Evolutionary conservation across 64 coral and sea anemone genomes (phyloP), one percentile per base, ranked within the genome.

Genomic region (Acropora tenuis): DNA sequence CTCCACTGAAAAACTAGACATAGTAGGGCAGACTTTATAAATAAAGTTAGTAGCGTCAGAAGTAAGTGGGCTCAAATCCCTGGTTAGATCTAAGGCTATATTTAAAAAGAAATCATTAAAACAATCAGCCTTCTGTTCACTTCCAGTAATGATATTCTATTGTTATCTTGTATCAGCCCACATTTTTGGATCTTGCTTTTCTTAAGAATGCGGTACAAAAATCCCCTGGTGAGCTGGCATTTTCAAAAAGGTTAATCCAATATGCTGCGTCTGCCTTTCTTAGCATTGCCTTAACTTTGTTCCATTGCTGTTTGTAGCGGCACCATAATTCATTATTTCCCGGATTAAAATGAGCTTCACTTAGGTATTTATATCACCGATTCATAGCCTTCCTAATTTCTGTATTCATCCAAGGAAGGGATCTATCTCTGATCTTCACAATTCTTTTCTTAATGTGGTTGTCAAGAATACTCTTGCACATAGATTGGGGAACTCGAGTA

Each of bases 21-120:
- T 30, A 30, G 30, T 48, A 50, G 76, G 47, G 47, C 44, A 78
- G 76, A 78, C 76, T 78, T n/a, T 78, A 78, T 78, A 78, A 78
- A 78, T 78, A 78, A 78, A 78, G 76, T 78, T 78, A 47, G 76
- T 78, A 47, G 76, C 50, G 44, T 78, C 76, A 50, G 47, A 17
- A 47, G 76, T 44, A 17, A 45, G 76, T 43, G 76, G 76, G 76
- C 44, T 30, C 30, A 30, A 30, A 30, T 30, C 30, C 30, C 30
- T 30, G 30, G 30, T 30, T 30, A 30, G 30, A 30, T 30, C 30
- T 30, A 30, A 30, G 30, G 30, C 30, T 30, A 30, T 30, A 30
- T 30, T 30, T 30, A 13, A 55, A 55, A 76, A 76, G 74, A 76
- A 76, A 45, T 76, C 74, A 76, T 76, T 76, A 76, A 76, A 76